Base-by-base conservation (phyloP, 1,140 invertebrate species). In the Halyomorpha halys region DNA sequence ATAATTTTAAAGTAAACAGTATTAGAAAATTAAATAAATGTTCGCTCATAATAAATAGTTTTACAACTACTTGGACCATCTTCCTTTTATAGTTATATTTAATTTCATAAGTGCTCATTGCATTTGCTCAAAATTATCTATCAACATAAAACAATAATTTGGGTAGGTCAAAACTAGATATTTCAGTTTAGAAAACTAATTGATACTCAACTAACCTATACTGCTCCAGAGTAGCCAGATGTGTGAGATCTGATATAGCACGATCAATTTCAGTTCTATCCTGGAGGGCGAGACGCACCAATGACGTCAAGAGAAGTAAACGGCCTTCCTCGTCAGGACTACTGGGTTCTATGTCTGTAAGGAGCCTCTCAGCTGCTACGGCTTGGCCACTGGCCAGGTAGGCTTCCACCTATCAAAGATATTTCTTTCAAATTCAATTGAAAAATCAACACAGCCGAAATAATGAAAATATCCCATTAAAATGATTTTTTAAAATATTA, bases 261-360 rank as follows among this genome's bases (percentile, higher is more conserved):
- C 80, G 79, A 72, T 97, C 94, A 16, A 95, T 83, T 69, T 89
- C 88, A 3, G 76, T 71, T 74, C 96, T 97, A 71, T 94, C 88
- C 69, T 86, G 87, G 0, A 86, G 88, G 0, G 92, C 87, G 39
- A 98, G 76, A 16, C 92, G 77, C 1, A 91, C 80, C 71, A 96
- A 90, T 69, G 93, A 91, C 44, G 84, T 81, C 39, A 97, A 76
- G 0, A 96, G 74, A 64, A 85, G 81, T 66, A 83, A 81, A 21
- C 82, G 86, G 8, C 82, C 69, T n/a, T 81, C 78, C 71, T 86
- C 82, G 53, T 89, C 72, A 19, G 75, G 70, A 67, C 81, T 82
- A 13, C 83, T 83, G 18, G 85, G 82, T 69, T 85, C 82, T 45
- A 96, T 77, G 76, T 96, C 92, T 73, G 81, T 74, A 45, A 83